Percentiles rank a stretch among this genome's conserved stretches.
These are phyloP conservation scores for Calypte anna DNA, from an alignment of 2,113 vertebrate genomes.

Conservation along the genomic window DNA sequence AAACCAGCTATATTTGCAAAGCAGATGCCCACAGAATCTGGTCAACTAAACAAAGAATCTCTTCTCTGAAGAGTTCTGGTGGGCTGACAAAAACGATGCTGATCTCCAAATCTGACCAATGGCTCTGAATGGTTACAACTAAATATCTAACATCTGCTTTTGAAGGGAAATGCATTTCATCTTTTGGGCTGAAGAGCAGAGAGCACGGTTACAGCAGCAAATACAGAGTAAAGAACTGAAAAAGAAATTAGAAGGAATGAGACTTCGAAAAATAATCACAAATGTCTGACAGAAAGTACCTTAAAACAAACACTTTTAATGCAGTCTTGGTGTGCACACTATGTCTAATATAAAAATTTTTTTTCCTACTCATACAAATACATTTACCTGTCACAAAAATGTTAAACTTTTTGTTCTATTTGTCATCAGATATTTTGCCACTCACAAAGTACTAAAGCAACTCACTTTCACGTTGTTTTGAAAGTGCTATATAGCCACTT, in stretches of 20 bases:
- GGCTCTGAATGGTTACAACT: neutral
- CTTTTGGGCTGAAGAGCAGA: neutral
- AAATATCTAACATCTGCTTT: neutral
- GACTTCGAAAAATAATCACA: neutral
- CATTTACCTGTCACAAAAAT: neutral
- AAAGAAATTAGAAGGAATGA: constrained; percentile 11
- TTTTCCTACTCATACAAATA: neutral
- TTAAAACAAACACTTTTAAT: neutral
- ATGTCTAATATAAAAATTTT: neutral
- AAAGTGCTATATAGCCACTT: neutral
- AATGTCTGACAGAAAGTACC: neutral
- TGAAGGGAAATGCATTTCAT: neutral
- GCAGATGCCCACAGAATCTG: neutral
- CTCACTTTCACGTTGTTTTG: neutral
- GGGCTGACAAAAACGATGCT: neutral
- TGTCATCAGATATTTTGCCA: neutral
- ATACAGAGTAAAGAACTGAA: constrained; percentile 30
- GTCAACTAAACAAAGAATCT: neutral
- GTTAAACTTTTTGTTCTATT: rapidly evolving
- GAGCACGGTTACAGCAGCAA: constrained; percentile 34
- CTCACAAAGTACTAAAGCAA: neutral
- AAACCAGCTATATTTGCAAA: neutral
- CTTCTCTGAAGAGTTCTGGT: neutral
- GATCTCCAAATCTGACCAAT: neutral
- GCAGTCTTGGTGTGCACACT: neutral